Evolutionary conservation across 1,140 invertebrate genomes (phyloP).

Genomic region (Drosophila trapezifrons): DNA sequence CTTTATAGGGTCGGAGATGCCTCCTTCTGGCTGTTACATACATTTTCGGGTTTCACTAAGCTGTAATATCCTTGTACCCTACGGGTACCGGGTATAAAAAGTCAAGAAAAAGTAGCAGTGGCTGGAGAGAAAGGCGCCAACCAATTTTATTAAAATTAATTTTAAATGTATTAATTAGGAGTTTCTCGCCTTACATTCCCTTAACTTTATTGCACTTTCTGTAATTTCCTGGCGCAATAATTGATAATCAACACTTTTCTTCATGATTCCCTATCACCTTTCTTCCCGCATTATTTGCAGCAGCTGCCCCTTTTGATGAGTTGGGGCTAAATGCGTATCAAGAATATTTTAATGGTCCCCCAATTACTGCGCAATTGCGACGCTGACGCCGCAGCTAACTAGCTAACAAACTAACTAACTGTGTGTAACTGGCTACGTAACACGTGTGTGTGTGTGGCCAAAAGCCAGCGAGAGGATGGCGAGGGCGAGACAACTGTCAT

Average conservation of each 20-base stretch:
- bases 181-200: background rate
- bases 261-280: background rate
- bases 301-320: background rate
- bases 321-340: constrained; percentile 28
- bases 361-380: constrained; percentile 35
- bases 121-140: no score
- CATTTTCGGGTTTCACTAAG: no score
- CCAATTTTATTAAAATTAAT: no score
- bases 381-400: constrained; percentile 26
- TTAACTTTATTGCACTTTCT: background rate
- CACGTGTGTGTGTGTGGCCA: constrained; percentile 22
- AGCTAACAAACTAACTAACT: constrained; percentile 2
- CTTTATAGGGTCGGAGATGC: no score
- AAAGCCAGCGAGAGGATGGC: background rate
- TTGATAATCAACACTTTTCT: constrained; percentile 4
- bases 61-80: no score
- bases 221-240: constrained; percentile 1
- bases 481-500: constrained; percentile 14
- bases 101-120: no score
- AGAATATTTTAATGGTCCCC: constrained; percentile 31
- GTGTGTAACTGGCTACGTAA: background rate
- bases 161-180: background rate
- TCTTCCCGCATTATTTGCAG: background rate
- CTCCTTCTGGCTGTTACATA: no score
- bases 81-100: no score